Percentiles rank a stretch among this genome's conserved stretches.
Conservation (phyloP, 1,140 invertebrate genomes). For the Lepidurus couesii region DNA sequence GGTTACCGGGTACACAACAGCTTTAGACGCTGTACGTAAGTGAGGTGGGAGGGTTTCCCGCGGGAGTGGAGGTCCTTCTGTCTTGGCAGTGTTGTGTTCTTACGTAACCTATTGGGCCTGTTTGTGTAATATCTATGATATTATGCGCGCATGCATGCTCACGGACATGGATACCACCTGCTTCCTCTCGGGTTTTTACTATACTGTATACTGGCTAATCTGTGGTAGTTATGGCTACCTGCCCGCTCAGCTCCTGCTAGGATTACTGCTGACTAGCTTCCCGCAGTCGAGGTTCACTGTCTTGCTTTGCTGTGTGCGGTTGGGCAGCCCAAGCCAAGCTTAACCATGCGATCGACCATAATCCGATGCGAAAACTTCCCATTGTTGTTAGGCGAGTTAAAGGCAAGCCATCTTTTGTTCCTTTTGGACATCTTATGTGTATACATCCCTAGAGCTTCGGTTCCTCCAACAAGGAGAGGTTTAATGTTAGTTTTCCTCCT, state of each 20-base stretch:
- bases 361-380: no score
- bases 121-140: background rate
- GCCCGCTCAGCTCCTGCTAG: constrained; percentile 11
- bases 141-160: constrained; percentile 5
- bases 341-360: no score
- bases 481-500: background rate
- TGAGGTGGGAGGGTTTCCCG: background rate
- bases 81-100: background rate
- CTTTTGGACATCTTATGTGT: no score
- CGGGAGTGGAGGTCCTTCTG: background rate
- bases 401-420: no score
- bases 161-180: background rate
- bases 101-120: background rate
- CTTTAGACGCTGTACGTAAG: background rate
- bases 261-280: background rate
- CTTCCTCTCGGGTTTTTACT: background rate
- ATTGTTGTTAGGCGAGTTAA: no score
- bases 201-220: background rate
- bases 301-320: no score
- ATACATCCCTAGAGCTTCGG: no score
- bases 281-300: background rate
- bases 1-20: background rate
- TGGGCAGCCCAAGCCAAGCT: no score
- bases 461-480: background rate
- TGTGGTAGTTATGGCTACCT: constrained; percentile 21